These are phyloP conservation scores for Myotis yumanensis DNA, from an alignment of 2,113 vertebrate species.

Conservation along the genomic window DNA sequence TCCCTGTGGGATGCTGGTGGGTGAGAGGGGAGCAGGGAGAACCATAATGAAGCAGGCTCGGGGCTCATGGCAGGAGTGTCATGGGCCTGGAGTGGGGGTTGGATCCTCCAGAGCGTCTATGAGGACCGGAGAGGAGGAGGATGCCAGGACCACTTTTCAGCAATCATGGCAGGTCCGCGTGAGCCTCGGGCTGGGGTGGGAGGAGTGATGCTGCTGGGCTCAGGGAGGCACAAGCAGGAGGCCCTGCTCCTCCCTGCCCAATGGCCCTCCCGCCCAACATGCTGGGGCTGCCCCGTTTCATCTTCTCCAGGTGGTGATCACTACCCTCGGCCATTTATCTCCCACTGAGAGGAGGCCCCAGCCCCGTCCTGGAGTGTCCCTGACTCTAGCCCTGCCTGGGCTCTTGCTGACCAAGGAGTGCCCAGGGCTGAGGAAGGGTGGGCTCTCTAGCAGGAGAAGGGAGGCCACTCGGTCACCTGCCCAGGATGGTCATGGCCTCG, in stretches of 20 bases:
- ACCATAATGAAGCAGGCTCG: not conserved
- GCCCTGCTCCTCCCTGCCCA: not conserved
- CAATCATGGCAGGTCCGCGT: fast-evolving
- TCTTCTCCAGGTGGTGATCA: not conserved
- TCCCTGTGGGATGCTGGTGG: not conserved
- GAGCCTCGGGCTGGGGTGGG: not conserved
- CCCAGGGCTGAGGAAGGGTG: not conserved
- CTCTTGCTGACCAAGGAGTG: not conserved
- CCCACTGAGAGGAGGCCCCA: not conserved
- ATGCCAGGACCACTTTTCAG: not conserved
- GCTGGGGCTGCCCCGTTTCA: fast-evolving
- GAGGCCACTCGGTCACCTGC: constrained; percentile 86
- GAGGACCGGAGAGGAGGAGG: not conserved
- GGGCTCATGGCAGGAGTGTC: not conserved
- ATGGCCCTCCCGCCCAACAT: fast-evolving
- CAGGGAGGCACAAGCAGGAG: not conserved
- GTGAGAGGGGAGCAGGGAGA: not conserved
- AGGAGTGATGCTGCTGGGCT: not conserved
- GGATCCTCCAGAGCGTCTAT: too few relatives aligned
- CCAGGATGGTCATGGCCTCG: constrained; percentile 98
- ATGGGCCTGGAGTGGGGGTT: not conserved
- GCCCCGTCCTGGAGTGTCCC: not conserved
- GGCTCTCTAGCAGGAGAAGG: not conserved
- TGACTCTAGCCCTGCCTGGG: not conserved
- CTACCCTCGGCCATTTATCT: fast-evolving